These are phyloP conservation scores for Ailuropoda melanoleuca DNA, from an alignment of 2,113 vertebrate genomes.

Conservation along the genomic window DNA sequence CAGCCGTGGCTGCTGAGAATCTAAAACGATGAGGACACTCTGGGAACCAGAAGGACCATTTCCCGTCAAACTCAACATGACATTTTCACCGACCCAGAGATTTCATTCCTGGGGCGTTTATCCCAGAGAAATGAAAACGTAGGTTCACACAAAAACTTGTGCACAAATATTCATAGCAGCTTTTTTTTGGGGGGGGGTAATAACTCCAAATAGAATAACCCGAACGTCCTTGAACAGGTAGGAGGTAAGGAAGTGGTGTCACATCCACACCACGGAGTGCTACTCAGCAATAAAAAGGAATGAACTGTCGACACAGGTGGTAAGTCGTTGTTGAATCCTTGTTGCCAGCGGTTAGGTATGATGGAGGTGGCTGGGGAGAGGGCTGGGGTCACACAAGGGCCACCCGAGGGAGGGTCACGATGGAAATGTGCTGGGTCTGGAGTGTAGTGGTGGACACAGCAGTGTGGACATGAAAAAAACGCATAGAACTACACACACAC, in stretches of 20 bases:
- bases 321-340: no score
- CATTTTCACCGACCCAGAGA: background rate
- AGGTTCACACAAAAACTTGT: background rate
- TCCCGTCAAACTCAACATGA: accelerated
- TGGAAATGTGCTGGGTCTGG: background rate
- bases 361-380: background rate
- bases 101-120: background rate
- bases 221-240: background rate
- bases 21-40: accelerated
- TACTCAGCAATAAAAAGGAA: background rate
- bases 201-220: background rate
- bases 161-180: background rate
- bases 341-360: background rate
- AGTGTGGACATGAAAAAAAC: background rate
- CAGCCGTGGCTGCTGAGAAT: accelerated
- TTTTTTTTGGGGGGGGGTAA: background rate
- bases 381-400: background rate
- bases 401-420: background rate
- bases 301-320: accelerated
- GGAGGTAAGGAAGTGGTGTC: background rate
- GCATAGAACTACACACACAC: no score
- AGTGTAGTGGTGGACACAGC: background rate
- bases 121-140: background rate
- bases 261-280: accelerated
- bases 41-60: background rate